These are phyloP conservation scores for Microplitis deprimator DNA, from an alignment of 2,888 invertebrate genomes.

Conservation along the genomic window DNA sequence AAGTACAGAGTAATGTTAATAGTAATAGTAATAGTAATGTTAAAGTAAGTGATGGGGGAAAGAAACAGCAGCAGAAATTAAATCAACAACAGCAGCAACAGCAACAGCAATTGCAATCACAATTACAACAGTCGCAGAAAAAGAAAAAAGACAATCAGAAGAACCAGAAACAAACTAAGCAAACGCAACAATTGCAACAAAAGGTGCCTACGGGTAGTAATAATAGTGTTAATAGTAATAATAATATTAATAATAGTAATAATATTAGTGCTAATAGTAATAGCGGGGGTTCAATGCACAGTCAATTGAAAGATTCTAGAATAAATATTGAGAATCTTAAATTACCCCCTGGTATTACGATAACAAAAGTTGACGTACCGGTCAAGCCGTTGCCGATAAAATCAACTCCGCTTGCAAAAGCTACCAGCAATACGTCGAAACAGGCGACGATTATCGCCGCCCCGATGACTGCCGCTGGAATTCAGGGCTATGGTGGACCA, in stretches of 20 bases:
- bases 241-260: slow-evolving; percentile 20
- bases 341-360: slow-evolving; percentile 86
- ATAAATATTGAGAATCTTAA: slow-evolving; percentile 69
- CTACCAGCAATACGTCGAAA: slow-evolving; percentile 60
- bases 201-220: slow-evolving; percentile 24
- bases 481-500: slow-evolving; percentile 62
- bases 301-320: slow-evolving; percentile 61
- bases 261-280: slow-evolving; percentile 13
- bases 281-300: slow-evolving; percentile 52
- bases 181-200: slow-evolving; percentile 51
- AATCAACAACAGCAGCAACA: slow-evolving; percentile 20
- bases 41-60: slow-evolving; percentile 47
- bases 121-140: slow-evolving; percentile 39
- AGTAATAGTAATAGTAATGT: slow-evolving; percentile 32
- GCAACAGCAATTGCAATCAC: slow-evolving; percentile 48
- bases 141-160: slow-evolving; percentile 58
- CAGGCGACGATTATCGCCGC: slow-evolving; percentile 70
- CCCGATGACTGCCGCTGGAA: slow-evolving; percentile 61
- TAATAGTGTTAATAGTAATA: neutral
- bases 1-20: slow-evolving; percentile 48
- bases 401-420: slow-evolving; percentile 62
- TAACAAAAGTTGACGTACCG: slow-evolving; percentile 79
- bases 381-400: slow-evolving; percentile 64
- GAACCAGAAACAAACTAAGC: slow-evolving; percentile 50
- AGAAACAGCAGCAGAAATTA: slow-evolving; percentile 10